Evolutionary conservation across 2,888 invertebrate genomes (phyloP), one percentile per base, ranked within the genome.

Genomic region (Cheilosia impressa): DNA sequence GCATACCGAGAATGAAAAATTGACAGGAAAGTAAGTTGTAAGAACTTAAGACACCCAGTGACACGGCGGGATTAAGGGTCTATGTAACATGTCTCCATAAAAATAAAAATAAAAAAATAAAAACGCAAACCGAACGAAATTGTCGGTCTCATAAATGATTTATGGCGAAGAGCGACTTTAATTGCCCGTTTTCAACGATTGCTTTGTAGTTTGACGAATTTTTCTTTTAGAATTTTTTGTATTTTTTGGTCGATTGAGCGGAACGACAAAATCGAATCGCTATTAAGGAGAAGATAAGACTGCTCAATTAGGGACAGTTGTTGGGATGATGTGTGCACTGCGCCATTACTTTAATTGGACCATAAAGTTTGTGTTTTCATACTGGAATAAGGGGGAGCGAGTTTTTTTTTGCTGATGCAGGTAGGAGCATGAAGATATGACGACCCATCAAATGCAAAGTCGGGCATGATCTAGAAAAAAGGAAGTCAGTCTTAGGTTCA

Each of bases 181-280:
- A 76, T 75, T 63, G 65, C 62, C 63, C 57, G 22, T 58, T 55
- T 63, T 68, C 62, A 55, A 27, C 57, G 63, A 55, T 50, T 68
- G 47, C 19, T 19, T 41, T 9, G 57, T 19, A 27, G 63, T 57
- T 27, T 27, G 17, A 31, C n/a, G 34, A 22, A 41, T 55, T 53
- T 68, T 41, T 38, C 24, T 24, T 24, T 6, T n/a, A 10, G 15
- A 41, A 22, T 66, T 27, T 38, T 41, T 10, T 15, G 27, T 62
- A 41, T 38, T 60, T 13, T 68, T 43, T 17, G 24, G 15, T 1
- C 9, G 34, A 77, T 77, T 62, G 45, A 47, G 47, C 62, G 69
- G 68, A 77, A 77, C 77, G 68, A 27, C 68, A 60, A 34, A 77
- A 77, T 77, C 77, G 77, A 77, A 77, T 62, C 62, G 77, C 60